Conservation (phyloP, 1,140 invertebrate species). For the Lepidostoma basale region DNA sequence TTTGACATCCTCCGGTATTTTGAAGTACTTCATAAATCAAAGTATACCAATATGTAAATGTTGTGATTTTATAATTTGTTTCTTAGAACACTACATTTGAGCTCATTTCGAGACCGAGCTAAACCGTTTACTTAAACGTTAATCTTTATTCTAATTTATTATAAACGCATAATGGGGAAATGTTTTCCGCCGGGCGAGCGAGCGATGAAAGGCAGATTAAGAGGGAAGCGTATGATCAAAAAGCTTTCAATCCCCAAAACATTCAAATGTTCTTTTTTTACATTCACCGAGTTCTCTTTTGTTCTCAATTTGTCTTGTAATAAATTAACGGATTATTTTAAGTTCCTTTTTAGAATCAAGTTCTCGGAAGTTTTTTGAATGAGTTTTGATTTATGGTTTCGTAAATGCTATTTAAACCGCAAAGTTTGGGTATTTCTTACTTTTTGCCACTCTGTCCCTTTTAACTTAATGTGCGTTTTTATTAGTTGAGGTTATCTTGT, state of each 20-base stretch:
- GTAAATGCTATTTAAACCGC: background rate
- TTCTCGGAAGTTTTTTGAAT: background rate
- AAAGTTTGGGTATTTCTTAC: no score
- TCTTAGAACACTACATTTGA: no score
- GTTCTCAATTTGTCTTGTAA: background rate
- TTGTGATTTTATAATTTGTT: no score
- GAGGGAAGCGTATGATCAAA: background rate
- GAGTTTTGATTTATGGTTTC: background rate
- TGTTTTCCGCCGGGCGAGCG: background rate
- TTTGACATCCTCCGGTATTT: no score
- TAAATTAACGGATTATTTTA: conserved; percentile 12
- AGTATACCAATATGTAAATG: no score
- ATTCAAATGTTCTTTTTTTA: conserved; percentile 11
- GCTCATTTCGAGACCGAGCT: no score
- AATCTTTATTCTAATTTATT: background rate
- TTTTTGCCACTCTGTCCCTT: no score
- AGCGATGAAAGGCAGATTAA: background rate
- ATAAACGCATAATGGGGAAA: background rate
- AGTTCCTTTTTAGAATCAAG: background rate
- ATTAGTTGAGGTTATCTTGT: no score
- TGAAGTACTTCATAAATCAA: no score
- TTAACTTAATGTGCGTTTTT: no score
- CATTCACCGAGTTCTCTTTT: conserved; percentile 3
- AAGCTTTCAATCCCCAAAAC: background rate
- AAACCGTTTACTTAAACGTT: no score